Conservation (phyloP, 2,797 vertebrate species). For the Chelmon rostratus region DNA sequence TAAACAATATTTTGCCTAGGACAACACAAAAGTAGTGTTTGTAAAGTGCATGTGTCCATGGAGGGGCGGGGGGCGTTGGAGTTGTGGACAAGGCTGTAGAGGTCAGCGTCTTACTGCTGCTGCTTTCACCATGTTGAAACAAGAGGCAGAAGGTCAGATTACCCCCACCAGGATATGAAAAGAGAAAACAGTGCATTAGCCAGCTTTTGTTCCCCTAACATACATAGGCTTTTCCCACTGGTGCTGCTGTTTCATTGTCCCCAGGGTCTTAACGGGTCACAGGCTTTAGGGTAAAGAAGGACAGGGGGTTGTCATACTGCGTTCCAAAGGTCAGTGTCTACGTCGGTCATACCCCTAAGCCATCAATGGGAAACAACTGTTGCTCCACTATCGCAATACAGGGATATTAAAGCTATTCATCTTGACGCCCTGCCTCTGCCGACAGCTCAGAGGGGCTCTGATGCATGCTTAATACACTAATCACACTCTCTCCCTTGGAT, state of each 20-base stretch:
- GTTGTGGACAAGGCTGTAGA: constrained; percentile 45
- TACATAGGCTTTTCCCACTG: constrained; percentile 70
- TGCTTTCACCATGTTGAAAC: constrained; percentile 74
- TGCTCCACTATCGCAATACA: constrained; percentile 76
- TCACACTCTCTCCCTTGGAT: constrained; percentile 74
- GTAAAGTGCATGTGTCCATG: constrained; percentile 26
- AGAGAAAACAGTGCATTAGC: constrained; percentile 81
- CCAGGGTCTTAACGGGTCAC: constrained; percentile 75
- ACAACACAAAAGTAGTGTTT: background rate
- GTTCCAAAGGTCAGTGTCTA: constrained; percentile 74
- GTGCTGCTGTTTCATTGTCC: constrained; percentile 77
- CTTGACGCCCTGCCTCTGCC: constrained; percentile 64
- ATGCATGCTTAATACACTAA: constrained; percentile 83
- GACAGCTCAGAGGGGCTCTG: constrained; percentile 78
- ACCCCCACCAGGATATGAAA: constrained; percentile 73
- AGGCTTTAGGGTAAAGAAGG: constrained; percentile 62
- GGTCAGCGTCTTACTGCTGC: constrained; percentile 73
- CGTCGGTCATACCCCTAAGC: constrained; percentile 66
- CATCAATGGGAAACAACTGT: constrained; percentile 82
- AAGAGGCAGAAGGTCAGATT: constrained; percentile 79
- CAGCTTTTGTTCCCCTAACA: constrained; percentile 76
- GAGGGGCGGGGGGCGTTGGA: background rate
- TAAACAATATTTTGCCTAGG: background rate
- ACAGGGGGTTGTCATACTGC: constrained; percentile 68
- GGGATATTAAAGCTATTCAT: constrained; percentile 86